Evolutionary conservation across 2,888 invertebrate species (phyloP), one percentile per base, ranked within the genome.

Genomic region (Lasioglossum zephyrum): DNA sequence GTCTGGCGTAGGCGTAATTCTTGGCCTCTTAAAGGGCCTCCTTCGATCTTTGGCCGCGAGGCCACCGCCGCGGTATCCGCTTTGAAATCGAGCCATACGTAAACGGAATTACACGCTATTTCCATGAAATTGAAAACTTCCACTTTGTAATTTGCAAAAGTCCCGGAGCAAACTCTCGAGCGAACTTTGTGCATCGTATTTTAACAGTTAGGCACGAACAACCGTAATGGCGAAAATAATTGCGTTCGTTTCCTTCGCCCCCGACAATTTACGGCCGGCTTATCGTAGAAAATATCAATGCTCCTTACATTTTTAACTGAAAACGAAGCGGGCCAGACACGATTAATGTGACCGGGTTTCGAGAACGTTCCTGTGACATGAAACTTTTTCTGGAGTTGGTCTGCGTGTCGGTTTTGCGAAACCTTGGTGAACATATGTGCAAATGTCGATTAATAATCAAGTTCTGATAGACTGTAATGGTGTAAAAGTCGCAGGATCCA

Each of bases 101-200:
- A 73, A 77, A 79, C 63, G 69, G n/a, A 87, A 79, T 60, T 60
- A 75, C 73, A 75, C 74, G 69, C 53, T 57, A 31, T 47, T 79
- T 47, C 66, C 73, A 16, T 47, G 79, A 80, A 75, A 82, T 75
- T 75, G 75, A 60, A 82, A 82, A 49, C 60, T 75, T 80, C 79
- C 75, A 39, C 57, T 57, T 74, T 36, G 57, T 75, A 53, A 70
- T 79, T 75, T 72, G 75, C 70, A 72, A 80, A 75, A 47, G 82
- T 75, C 81, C 47, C n/a, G 47, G 39, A 3, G 18, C 69, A 22
- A 53, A 39, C 73, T 49, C 18, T 49, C 18, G 31, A 1, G 39
- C 63, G 44, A 72, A 75, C 70, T 80, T 75, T 63, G 60, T 44
- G 47, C 79, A 41, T 72, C 75, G 80, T 75, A 75, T 82, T 80